Evolutionary conservation across 2,797 vertebrate genomes (phyloP), one percentile per base, ranked within the genome.

Genomic region (Neostethus bicornis): DNA sequence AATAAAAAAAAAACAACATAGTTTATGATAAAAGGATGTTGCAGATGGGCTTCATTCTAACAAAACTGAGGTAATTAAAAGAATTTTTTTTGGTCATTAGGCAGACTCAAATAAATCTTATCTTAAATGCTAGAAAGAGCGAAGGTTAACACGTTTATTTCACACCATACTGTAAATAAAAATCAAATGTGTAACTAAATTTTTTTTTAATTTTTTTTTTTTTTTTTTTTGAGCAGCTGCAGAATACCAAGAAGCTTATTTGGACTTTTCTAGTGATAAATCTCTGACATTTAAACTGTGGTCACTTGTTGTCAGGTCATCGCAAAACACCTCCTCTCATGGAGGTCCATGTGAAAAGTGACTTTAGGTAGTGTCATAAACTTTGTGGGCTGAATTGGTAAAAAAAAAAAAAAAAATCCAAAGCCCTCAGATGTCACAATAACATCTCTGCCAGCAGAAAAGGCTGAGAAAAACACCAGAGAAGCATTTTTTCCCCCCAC

Each of bases 401-500:
- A 56, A 54, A 43, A 32, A 23, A 75, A 69, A 55, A 52, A 32
- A 14, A 55, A 55, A 58, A 66, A 54, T 35, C 63, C 55, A 75
- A 35, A 81, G 66, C 70, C 73, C 9, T 26, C 61, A 57, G 51
- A 67, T 79, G 65, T 77, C 72, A 61, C 66, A 66, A 48, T 51
- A 83, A 82, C 77, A 85, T 85, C 80, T 81, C 58, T 51, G 66
- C 42, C 42, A 35, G 31, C 32, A 43, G 32, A 54, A 31, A 38
- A 19, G 20, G 14, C 50, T 56, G 17, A 26, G 39, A 73, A 57
- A 37, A 14, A 23, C 9, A 19, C 7, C 8, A 20, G 51, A 44
- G 49, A 28, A 47, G 46, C 42, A 60, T 34, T 44, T 38, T 19
- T 59, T 73, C 26, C 42, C 38, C 58, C 20, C 31, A 7, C 48